Conservation (phyloP, 2,113 vertebrate genomes). For the Elgaria multicarinata region DNA sequence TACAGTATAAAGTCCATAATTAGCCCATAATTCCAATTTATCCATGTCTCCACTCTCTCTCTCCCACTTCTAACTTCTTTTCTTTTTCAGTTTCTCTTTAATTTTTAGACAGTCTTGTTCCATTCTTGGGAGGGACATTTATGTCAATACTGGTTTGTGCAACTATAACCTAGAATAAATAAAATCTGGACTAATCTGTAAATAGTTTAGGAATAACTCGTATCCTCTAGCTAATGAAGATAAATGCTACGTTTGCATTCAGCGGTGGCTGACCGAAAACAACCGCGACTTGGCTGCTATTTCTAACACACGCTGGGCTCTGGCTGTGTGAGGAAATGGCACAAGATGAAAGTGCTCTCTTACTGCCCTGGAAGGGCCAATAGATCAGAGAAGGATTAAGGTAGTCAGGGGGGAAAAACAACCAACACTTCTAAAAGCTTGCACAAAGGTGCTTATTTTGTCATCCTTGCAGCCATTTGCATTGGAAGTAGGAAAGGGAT, state of each 20-base stretch:
- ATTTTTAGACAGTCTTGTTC: not conserved
- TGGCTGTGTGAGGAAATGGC: constrained; percentile 18
- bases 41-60: not conserved
- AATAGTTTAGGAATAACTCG: not conserved
- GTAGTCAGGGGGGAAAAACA: not conserved
- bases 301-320: constrained; percentile 20
- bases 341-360: constrained; percentile 27
- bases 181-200: not conserved
- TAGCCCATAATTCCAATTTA: not conserved
- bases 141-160: not conserved
- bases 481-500: too few relatives aligned
- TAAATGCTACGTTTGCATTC: constrained; percentile 4
- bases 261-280: constrained; percentile 10
- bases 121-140: not conserved
- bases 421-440: not conserved
- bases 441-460: not conserved
- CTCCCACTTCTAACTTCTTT: not conserved
- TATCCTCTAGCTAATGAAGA: constrained; percentile 16
- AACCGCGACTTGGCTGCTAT: not conserved
- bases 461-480: not conserved
- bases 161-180: not conserved
- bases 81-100: not conserved
- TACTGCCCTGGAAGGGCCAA: constrained; percentile 9
- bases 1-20: not conserved
- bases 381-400: constrained; percentile 16